Evolutionary conservation across 53 echinoderm and acorn worm species (phyloP), one percentile per base, ranked within the genome.

Genomic region (Holothuria scabra): DNA sequence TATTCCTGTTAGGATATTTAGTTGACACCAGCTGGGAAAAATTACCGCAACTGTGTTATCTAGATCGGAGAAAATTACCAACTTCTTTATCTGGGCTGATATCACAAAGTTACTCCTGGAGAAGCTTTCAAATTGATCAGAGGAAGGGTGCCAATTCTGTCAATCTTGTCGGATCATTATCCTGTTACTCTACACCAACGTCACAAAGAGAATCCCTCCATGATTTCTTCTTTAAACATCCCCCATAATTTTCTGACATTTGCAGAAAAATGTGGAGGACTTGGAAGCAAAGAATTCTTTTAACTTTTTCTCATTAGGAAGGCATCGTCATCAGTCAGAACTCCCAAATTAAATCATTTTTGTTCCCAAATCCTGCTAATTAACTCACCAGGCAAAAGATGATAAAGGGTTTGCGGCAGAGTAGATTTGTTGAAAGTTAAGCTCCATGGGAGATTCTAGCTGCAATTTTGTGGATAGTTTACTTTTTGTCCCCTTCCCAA

Each of bases 341-440:
- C 44, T 72, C 26, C 72, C 72, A 72, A 72, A 72, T 72, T 72
- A 72, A 72, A 72, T 72, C 72, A 72, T 72, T 72, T 72, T 49
- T 72, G 72, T 72, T 46, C 72, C 72, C 49, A 46, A 72, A 72
- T 44, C 19, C 72, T 21, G 32, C 46, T 72, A 72, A 72, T 72
- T 72, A 72, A 46, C 72, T 72, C 72, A 72, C 72, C 72, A 38
- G 72, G 72, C n/a, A 24, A 48, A 72, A 46, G 34, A 52, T 52
- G 52, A 18, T 52, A 16, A 1, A 52, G 18, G n/a, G 52, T 52
- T 52, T 52, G 52, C 14, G 52, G 52, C 14, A 52, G 52, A 52
- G 18, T 52, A 52, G 1, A 52, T 14, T 16, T 52, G 18, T 8
- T 52, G 18, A 52, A 52, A 52, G 52, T 52, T 52, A 14, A 52